Evolutionary conservation across 2,797 vertebrate species (phyloP), one percentile per base, ranked within the genome.

Genomic region (Xerus rutilus): DNA sequence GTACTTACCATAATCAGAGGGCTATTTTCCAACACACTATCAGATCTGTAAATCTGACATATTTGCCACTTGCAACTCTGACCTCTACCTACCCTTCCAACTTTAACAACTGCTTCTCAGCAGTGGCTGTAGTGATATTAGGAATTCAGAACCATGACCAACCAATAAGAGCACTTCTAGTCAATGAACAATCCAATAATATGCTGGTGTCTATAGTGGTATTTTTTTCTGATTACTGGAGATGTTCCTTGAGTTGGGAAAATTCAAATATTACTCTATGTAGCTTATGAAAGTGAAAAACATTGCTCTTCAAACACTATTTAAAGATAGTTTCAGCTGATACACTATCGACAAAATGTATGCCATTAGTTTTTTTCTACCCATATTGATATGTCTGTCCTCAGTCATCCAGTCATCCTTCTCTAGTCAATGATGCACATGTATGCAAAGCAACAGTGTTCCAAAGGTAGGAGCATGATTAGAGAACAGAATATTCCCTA

Each of bases 21-120:
- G 59, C 76, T 79, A 47, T 72, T 90, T 91, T 83, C 57, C 65
- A 91, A 83, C 10, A 78, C 23, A 77, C 54, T 87, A 45, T 52
- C 54, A 91, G 91, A 91, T 84, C 21, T 72, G 35, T 84, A 39
- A 91, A 82, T 54, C 15, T 91, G 45, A 65, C 70, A 57, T 45
- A 72, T 83, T 65, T 91, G 54, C 35, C 70, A 77, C 23, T 35
- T 93, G 64, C 73, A 76, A 92, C 74, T 79, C 85, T 93, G 45
- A 82, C 45, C 83, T 20, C 35, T 17, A 67, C 6, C 32, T 20
- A 81, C 59, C 23, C 25, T 5, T 45, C 21, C 18, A 32, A 39
- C 77, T 83, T 93, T 77, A 87, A 35, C 17, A 77, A 54, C n/a
- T 95, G 62, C 52, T 76, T 91, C 70, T 83, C 77, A 83, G 62